These are phyloP conservation scores for Cydia strobilella DNA, from an alignment of 1,140 invertebrate genomes.

Conservation along the genomic window DNA sequence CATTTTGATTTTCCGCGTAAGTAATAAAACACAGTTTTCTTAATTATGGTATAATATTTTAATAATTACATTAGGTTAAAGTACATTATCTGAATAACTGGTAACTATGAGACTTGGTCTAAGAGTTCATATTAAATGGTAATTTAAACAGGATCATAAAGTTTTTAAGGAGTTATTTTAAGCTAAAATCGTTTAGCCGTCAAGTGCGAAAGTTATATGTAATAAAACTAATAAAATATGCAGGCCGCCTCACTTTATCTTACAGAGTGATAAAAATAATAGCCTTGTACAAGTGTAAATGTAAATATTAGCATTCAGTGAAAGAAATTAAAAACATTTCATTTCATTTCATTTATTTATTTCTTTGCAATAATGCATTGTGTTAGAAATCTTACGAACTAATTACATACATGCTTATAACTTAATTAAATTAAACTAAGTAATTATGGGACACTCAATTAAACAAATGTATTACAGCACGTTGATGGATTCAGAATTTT, in stretches of 20 bases:
- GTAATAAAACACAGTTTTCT: no score
- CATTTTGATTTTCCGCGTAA: no score
- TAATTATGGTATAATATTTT: no score
- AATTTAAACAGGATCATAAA: neutral
- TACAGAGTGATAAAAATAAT: constrained; percentile 7
- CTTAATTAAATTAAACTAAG: no score
- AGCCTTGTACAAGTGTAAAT: neutral
- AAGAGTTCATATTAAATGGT: neutral
- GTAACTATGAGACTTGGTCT: neutral
- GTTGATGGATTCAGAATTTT: no score
- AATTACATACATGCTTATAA: no score
- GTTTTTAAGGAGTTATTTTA: neutral
- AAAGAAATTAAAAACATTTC: neutral
- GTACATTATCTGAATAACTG: neutral
- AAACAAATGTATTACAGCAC: no score
- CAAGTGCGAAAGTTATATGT: neutral
- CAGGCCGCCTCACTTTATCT: neutral
- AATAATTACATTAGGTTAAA: no score
- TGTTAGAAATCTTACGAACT: no score
- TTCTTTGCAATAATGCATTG: no score
- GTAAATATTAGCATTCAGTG: neutral
- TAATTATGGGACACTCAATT: no score
- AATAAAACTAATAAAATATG: constrained; percentile 1
- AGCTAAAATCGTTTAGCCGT: neutral
- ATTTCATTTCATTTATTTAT: no score